Percentiles rank a stretch among this genome's conserved stretches.
These are phyloP conservation scores for Erythrocercus mccallii DNA, from an alignment of 2,113 vertebrate genomes.

Conservation along the genomic window DNA sequence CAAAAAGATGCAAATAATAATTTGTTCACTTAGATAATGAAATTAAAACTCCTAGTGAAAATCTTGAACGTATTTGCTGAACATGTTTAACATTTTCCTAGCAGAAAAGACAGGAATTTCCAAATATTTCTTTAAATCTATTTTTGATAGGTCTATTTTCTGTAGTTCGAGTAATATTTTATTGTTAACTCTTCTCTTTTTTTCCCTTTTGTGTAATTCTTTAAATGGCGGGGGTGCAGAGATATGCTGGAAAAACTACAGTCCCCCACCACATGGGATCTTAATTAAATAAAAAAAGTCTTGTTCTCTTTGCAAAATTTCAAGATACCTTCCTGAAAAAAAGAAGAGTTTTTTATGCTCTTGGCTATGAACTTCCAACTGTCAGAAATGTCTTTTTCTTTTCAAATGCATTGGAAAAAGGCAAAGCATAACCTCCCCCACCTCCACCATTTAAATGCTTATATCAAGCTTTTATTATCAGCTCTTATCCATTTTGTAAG, in stretches of 20 bases:
- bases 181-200: background rate
- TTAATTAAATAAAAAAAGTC: background rate
- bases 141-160: background rate
- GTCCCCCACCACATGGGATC: background rate
- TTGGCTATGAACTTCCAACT: background rate
- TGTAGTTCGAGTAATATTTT: background rate
- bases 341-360: background rate
- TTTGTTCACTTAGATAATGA: background rate
- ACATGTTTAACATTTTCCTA: background rate
- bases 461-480: background rate
- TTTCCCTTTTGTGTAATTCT: background rate
- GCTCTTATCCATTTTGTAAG: background rate
- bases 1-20: background rate
- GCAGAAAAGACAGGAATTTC: background rate
- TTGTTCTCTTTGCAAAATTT: background rate
- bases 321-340: background rate
- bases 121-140: background rate
- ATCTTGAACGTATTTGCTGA: background rate
- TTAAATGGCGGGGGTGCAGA: background rate
- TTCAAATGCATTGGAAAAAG: background rate
- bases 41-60: background rate
- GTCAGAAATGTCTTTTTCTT: background rate
- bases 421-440: background rate
- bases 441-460: background rate
- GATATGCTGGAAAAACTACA: background rate